Evolutionary conservation across 2,888 invertebrate species (phyloP).

Genomic region (Piscicola geometra): DNA sequence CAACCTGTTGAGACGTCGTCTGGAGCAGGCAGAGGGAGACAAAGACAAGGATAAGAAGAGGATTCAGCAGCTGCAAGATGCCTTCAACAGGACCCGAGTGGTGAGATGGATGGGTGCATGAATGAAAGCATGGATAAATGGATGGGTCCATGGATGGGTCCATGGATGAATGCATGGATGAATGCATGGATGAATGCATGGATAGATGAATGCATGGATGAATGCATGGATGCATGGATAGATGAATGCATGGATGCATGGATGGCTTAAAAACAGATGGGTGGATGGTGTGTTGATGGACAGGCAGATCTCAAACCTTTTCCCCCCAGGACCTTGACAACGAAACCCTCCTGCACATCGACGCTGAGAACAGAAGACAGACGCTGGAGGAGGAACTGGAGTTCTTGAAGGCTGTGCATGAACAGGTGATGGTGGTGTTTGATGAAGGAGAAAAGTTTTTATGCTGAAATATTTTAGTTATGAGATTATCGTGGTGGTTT

Average conservation of each 20-base stretch:
- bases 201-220: no score
- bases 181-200: no score
- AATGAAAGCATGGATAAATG: no score
- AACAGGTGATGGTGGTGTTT: no score
- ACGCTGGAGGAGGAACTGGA: conserved; percentile 59
- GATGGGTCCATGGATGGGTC: no score
- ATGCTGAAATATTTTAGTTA: background rate
- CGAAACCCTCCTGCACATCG: conserved; percentile 58
- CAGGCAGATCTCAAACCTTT: no score
- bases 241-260: no score
- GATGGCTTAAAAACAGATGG: no score
- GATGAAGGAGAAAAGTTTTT: conserved; percentile 15
- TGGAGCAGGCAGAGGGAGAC: conserved; percentile 52
- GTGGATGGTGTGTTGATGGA: no score
- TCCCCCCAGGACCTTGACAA: conserved; percentile 57
- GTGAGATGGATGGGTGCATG: conserved; percentile 41
- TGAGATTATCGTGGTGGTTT: background rate
- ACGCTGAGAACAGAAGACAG: conserved; percentile 58
- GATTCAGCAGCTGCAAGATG: conserved; percentile 51
- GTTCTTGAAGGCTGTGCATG: conserved; percentile 58
- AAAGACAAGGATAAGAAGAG: conserved; percentile 54
- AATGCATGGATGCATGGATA: no score
- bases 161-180: no score
- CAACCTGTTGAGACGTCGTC: conserved; percentile 53
- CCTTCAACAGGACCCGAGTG: conserved; percentile 52